Conservation (phyloP, 1,140 invertebrate species). For the Drosophila pseudoobscura region DNA sequence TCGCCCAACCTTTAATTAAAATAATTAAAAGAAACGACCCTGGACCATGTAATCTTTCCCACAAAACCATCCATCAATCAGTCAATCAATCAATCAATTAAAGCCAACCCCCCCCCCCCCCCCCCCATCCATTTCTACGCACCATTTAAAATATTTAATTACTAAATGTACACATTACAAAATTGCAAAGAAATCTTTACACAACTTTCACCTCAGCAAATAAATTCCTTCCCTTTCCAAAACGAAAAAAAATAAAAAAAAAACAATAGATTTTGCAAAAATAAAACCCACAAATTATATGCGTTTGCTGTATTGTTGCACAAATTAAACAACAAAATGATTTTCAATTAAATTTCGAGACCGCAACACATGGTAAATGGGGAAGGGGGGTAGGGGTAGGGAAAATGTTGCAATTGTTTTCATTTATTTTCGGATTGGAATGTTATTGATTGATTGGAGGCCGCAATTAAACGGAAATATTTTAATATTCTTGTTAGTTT, state of each 20-base stretch:
- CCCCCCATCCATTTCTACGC: neutral
- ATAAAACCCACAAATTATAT: neutral
- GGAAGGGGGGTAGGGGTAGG: no score
- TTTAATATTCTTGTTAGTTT: no score
- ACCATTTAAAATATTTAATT: slow-evolving; percentile 9
- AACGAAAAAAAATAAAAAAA: neutral
- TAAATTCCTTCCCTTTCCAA: no score
- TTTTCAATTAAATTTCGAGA: neutral
- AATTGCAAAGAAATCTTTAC: neutral
- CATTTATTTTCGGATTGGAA: neutral
- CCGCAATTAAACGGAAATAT: slow-evolving; percentile 2
- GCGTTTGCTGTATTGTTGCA: neutral
- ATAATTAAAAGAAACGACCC: slow-evolving; percentile 41
- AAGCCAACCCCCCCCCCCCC: slow-evolving; percentile 6
- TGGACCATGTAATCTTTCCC: slow-evolving; percentile 15
- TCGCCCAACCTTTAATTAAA: slow-evolving; percentile 51
- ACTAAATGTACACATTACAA: slow-evolving; percentile 1
- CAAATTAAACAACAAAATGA: slow-evolving; percentile 11
- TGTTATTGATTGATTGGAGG: neutral
- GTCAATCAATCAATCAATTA: slow-evolving; percentile 19
- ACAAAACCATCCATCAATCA: slow-evolving; percentile 8
- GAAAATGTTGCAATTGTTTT: slow-evolving; percentile 11
- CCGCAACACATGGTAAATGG: slow-evolving; percentile 10
- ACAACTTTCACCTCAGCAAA: neutral
- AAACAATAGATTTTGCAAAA: neutral